phyloP scores from a whole-genome alignment of 2,888 invertebrate species.

The Scaptomyza cyrtandrae region DNA sequence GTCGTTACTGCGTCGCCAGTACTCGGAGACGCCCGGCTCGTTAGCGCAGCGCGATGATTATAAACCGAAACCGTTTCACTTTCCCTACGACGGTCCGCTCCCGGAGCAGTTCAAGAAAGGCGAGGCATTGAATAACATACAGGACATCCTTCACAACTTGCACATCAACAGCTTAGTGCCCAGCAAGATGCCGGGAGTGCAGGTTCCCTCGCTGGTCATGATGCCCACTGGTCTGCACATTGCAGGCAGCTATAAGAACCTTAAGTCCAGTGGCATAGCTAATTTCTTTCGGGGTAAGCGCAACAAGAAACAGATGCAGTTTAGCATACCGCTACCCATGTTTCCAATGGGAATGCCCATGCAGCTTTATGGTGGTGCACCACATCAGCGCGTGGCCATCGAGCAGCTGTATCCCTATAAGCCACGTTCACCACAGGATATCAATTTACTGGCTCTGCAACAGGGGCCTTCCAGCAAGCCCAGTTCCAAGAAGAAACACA shows the following conservation, averaged over 20 bases:
- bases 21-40: conserved; percentile 64
- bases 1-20: conserved; percentile 69
- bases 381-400: conserved; percentile 79
- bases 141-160: conserved; percentile 82
- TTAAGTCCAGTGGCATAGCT: conserved; percentile 82
- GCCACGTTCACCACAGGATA: conserved; percentile 90
- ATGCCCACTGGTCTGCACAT: conserved; percentile 82
- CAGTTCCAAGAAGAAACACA: conserved; percentile 75
- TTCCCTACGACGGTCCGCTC: conserved; percentile 80
- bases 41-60: conserved; percentile 65
- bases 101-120: conserved; percentile 82
- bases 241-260: conserved; percentile 82
- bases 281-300: conserved; percentile 83
- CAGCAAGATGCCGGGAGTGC: conserved; percentile 54
- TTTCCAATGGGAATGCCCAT: conserved; percentile 56
- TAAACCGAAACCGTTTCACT: conserved; percentile 83
- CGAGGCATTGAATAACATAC: conserved; percentile 80
- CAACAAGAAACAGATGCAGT: conserved; percentile 80
- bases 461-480: conserved; percentile 61
- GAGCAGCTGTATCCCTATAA: conserved; percentile 90
- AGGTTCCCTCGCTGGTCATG: conserved; percentile 64
- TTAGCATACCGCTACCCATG: conserved; percentile 73
- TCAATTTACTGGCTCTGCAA: conserved; percentile 89
- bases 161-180: conserved; percentile 52
- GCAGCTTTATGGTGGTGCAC: conserved; percentile 54